A percentile compares a stretch with the other conserved stretches of the same genome.
phyloP scores from a whole-genome alignment of 2,797 vertebrate genomes.

The Macropus fuliginosus region DNA sequence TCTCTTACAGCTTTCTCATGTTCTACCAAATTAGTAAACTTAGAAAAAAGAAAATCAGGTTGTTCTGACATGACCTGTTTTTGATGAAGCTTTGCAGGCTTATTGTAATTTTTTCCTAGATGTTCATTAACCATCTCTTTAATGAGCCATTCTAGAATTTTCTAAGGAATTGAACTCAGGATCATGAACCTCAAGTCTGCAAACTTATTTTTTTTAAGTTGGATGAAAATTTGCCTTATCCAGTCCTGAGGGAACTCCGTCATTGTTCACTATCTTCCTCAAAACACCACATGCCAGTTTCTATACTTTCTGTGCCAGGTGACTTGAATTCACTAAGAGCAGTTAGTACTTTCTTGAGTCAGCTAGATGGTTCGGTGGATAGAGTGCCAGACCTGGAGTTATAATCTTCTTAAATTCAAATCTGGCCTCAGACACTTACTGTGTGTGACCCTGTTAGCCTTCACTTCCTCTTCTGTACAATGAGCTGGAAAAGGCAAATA shows the following conservation, averaged over 20 bases:
- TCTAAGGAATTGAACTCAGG: neutral
- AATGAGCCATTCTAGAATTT: neutral
- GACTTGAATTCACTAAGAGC: neutral
- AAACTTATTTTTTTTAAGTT: neutral
- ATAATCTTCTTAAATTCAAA: neutral
- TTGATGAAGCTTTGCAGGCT: neutral
- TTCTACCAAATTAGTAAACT: neutral
- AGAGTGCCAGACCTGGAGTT: neutral
- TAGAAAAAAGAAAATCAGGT: neutral
- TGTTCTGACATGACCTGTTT: neutral
- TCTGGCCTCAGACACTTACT: neutral
- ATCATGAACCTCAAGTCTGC: neutral
- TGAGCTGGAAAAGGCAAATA: neutral
- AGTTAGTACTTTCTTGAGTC: neutral
- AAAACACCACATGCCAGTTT: neutral
- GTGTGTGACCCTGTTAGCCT: neutral
- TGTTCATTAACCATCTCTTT: neutral
- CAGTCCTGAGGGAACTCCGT: neutral
- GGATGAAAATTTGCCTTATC: neutral
- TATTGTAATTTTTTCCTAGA: neutral
- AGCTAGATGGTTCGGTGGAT: neutral
- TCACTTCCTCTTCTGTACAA: neutral
- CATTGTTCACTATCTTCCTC: neutral
- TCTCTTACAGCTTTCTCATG: neutral
- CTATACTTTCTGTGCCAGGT: neutral